Percentiles rank a stretch among this genome's conserved stretches.
phyloP scores from a whole-genome alignment of 2,797 vertebrate genomes.

The Enteromius fasciolatus region DNA sequence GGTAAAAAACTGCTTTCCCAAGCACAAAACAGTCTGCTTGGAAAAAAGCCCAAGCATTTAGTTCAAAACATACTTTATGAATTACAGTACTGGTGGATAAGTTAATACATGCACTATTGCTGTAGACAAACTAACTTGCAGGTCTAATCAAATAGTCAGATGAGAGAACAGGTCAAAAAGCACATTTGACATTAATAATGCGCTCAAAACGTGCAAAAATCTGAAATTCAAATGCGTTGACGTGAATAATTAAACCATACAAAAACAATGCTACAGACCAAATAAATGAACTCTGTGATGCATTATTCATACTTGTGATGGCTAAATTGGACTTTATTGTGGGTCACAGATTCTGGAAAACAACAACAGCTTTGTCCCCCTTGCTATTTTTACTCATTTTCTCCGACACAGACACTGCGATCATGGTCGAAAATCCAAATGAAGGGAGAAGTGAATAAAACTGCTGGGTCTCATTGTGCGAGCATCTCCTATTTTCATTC shows the following conservation, averaged over 20 bases:
- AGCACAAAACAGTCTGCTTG: constrained; percentile 57
- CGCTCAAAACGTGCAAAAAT: constrained; percentile 20
- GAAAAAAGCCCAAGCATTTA: constrained; percentile 7
- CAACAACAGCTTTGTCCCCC: constrained; percentile 41
- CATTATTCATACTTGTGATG: constrained; percentile 67
- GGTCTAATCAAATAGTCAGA: constrained; percentile 5
- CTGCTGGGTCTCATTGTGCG: constrained; percentile 72
- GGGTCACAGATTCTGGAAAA: constrained; percentile 59
- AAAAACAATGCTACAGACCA: constrained; percentile 61
- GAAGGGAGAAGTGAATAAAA: constrained; percentile 68
- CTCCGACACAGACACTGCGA: constrained; percentile 69
- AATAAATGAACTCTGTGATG: constrained; percentile 55
- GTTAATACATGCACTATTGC: constrained; percentile 15
- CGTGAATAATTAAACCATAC: constrained; percentile 60
- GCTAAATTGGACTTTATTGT: constrained; percentile 60
- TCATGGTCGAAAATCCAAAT: constrained; percentile 64
- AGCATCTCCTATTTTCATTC: constrained; percentile 70
- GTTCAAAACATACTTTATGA: constrained; percentile 25
- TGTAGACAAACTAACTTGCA: constrained; percentile 5
- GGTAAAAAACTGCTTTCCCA: constrained; percentile 41
- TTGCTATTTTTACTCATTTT: constrained; percentile 50
- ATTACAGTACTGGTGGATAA: constrained; percentile 6
- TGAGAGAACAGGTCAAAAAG: constrained; percentile 6
- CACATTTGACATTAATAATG: constrained; percentile 18
- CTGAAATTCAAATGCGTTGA: constrained; percentile 50